Percentiles rank a stretch among this genome's conserved stretches.
Evolutionary conservation across 2,797 vertebrate species (phyloP).

Genomic region (Sebastes kiyomatsui): DNA sequence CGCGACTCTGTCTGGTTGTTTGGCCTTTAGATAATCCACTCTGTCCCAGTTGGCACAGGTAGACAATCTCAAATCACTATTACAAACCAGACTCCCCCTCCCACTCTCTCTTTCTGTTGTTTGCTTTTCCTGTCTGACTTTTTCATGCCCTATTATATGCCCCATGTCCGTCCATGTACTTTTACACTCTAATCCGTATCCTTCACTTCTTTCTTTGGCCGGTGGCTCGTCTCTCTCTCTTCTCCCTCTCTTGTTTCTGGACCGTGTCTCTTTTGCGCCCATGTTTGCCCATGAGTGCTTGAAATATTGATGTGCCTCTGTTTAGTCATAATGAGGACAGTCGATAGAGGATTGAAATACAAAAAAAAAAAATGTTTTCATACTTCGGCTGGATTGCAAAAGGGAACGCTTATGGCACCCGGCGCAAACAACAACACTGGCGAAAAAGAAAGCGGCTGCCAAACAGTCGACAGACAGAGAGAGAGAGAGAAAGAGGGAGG

Average conservation of each 20-base stretch:
- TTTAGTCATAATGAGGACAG: slow-evolving; percentile 52
- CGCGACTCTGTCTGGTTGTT: neutral
- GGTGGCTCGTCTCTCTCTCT: slow-evolving; percentile 3
- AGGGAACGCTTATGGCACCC: slow-evolving; percentile 12
- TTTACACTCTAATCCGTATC: neutral
- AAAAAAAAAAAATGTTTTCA: slow-evolving; percentile 20
- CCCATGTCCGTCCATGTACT: neutral
- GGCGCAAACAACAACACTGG: slow-evolving; percentile 5
- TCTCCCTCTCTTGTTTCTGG: slow-evolving; percentile 8
- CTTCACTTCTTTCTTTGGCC: neutral
- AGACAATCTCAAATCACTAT: slow-evolving; percentile 18
- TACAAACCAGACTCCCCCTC: slow-evolving; percentile 1
- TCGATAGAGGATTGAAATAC: slow-evolving; percentile 38
- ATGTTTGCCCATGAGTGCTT: slow-evolving; percentile 40
- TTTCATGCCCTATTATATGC: neutral
- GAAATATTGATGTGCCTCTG: slow-evolving; percentile 63
- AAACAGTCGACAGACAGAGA: neutral
- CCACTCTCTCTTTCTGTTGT: slow-evolving; percentile 2
- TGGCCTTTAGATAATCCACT: slow-evolving; percentile 29
- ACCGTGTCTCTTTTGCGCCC: slow-evolving; percentile 36
- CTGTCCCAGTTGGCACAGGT: slow-evolving; percentile 24
- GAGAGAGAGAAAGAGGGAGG: neutral
- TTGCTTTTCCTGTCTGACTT: slow-evolving; percentile 8
- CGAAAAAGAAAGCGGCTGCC: slow-evolving; percentile 8
- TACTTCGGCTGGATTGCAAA: slow-evolving; percentile 13